These are phyloP conservation scores for Mesorhabditis belari DNA, from an alignment of 2,888 invertebrate species.

Conservation along the genomic window DNA sequence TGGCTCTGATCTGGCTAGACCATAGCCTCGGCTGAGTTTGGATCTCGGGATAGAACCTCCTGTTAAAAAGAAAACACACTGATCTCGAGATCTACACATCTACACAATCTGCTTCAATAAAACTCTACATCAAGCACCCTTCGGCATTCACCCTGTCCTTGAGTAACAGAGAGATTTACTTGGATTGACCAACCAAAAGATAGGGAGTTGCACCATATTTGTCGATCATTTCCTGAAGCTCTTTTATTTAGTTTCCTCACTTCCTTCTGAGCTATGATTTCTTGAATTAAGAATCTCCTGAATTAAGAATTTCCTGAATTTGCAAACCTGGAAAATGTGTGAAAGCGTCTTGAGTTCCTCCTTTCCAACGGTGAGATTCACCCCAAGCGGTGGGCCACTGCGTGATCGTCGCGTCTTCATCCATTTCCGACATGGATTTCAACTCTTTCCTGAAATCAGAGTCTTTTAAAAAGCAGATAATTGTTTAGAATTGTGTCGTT, in stretches of 20 bases:
- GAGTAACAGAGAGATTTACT: slow-evolving; percentile 70
- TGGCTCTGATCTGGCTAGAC: slow-evolving; percentile 64
- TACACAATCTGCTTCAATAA: not conserved
- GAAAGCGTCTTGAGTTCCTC: slow-evolving; percentile 95
- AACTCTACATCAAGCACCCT: slow-evolving; percentile 65
- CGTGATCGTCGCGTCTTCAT: slow-evolving; percentile 92
- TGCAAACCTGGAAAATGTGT: slow-evolving; percentile 86
- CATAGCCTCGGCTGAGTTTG: slow-evolving; percentile 81
- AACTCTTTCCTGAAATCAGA: slow-evolving; percentile 68
- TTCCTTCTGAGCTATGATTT: too few species aligned
- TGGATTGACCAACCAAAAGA: slow-evolving; percentile 84
- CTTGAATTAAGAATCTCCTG: too few species aligned
- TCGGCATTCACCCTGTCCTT: slow-evolving; percentile 75
- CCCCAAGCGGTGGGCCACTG: slow-evolving; percentile 92
- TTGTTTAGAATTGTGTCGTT: too few species aligned
- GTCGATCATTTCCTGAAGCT: slow-evolving; percentile 81
- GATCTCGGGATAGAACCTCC: slow-evolving; percentile 63
- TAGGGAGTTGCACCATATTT: slow-evolving; percentile 76
- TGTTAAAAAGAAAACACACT: not conserved
- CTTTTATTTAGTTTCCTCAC: too few species aligned
- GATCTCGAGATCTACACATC: not conserved
- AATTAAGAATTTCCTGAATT: too few species aligned
- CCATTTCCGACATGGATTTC: slow-evolving; percentile 84
- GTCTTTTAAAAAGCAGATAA: not conserved
- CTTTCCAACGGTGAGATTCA: slow-evolving; percentile 79